Percentiles rank a stretch among this genome's conserved stretches.
Conservation (phyloP, 2,113 vertebrate species). For the Nanorana parkeri region DNA sequence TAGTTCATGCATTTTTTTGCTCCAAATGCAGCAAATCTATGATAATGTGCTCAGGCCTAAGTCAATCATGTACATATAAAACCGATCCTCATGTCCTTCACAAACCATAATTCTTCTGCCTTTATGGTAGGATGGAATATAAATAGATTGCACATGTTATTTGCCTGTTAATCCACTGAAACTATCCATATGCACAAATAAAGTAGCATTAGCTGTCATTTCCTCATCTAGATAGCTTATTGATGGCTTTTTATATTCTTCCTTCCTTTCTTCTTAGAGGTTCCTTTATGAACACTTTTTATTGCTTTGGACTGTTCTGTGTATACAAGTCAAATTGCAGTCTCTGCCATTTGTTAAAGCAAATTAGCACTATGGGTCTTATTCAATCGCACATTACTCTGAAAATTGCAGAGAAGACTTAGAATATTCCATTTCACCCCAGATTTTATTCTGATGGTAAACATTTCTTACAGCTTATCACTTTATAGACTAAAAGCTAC, state of each 20-base stretch:
- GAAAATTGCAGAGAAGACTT: background rate
- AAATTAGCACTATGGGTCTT: background rate
- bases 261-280: slow-evolving; percentile 13
- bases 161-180: background rate
- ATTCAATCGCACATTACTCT: background rate
- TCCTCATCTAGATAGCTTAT: background rate
- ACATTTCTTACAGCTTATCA: too few species aligned
- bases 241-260: background rate
- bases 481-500: too few species aligned
- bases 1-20: too few species aligned
- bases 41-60: too few species aligned
- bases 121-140: background rate
- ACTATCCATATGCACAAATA: background rate
- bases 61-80: too few species aligned
- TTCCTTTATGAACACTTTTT: slow-evolving; percentile 1
- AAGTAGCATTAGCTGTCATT: slow-evolving; percentile 13
- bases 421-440: too few species aligned
- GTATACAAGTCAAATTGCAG: background rate
- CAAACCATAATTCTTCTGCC: background rate
- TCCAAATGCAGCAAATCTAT: too few species aligned
- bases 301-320: slow-evolving; percentile 1
- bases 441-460: too few species aligned
- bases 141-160: slow-evolving; percentile 9
- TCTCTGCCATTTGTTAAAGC: slow-evolving; percentile 21
- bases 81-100: background rate